Evolutionary conservation across 2,113 vertebrate species (phyloP), one percentile per base, ranked within the genome.

Genomic region (Lampris megalopsis): DNA sequence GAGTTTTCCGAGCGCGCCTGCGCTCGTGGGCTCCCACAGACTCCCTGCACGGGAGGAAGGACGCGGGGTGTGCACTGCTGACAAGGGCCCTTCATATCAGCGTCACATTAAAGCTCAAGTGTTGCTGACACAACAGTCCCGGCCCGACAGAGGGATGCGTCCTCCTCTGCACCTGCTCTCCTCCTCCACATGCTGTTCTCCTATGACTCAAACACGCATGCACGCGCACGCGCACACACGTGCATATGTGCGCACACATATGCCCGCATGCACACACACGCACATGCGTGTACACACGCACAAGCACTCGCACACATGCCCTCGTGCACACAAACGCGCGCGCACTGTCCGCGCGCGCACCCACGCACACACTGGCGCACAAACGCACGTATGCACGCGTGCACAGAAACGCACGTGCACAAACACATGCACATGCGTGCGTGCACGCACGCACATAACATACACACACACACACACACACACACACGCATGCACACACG

Each of bases 81-180:
- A 24, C 24, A 24, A 24, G 24, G 24, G 24, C 24, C 24, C 24
- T 24, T 24, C 24, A 24, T 24, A 24, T 24, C 24, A 0, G 24
- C 24, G 85, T 93, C 90, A 89, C 85, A 92, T 91, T 83, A 91
- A 90, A 86, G 57, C 75, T 60, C 64, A 73, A 41, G 73, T 40
- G 73, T 65, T 85, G 89, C 53, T 85, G 88, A 92, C 91, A 86
- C 83, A 71, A 62, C 71, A 57, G 75, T n/a, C 52, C 72, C 88
- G 90, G 91, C 91, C 88, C 81, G 80, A 86, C 68, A 53, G 68
- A 52, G 77, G 45, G 62, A 8, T 24, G n/a, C 11, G 4, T 37
- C 73, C 62, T 76, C 62, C 13, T 7, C 47, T 2, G 10, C 47
- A 3, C 56, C 45, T 41, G n/a, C 57, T 53, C 63, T 10, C 47